Evolutionary conservation across 2,797 vertebrate genomes (phyloP).

Genomic region (Cynopterus sphinx): DNA sequence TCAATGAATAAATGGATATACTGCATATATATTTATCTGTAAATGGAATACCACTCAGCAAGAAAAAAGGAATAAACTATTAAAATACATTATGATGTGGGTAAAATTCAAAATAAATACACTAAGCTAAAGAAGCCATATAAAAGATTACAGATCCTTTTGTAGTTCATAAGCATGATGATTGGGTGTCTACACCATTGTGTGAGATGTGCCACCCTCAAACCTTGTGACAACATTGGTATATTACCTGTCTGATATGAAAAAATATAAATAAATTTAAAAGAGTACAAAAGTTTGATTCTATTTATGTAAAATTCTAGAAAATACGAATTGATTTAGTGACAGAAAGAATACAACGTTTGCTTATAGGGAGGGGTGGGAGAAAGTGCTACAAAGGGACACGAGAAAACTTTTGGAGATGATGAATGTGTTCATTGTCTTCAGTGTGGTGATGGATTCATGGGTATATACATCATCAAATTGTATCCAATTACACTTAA

Average conservation of each 20-base stretch:
- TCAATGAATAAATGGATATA: neutral
- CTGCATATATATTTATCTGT: neutral
- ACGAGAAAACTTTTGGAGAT: neutral
- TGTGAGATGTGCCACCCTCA: too few species aligned
- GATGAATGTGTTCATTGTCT: neutral
- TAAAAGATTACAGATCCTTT: too few species aligned
- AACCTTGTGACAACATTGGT: too few species aligned
- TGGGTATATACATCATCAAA: neutral
- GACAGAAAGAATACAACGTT: neutral
- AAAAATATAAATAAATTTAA: neutral
- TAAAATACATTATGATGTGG: neutral
- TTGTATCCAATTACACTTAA: neutral
- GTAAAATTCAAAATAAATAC: conserved; percentile 34
- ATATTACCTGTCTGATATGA: too few species aligned
- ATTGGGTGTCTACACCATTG: too few species aligned
- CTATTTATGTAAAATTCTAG: neutral
- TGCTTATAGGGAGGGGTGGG: neutral
- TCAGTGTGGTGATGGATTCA: neutral
- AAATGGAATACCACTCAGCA: neutral
- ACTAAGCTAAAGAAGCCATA: neutral
- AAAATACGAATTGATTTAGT: conserved; percentile 4
- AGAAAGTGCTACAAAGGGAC: neutral
- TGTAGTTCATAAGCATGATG: too few species aligned
- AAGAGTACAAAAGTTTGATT: neutral
- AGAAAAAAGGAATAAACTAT: neutral